Percentiles rank a stretch among this genome's conserved stretches.
Conservation (phyloP, 2,888 invertebrate genomes). For the Embidobia sp. region DNA sequence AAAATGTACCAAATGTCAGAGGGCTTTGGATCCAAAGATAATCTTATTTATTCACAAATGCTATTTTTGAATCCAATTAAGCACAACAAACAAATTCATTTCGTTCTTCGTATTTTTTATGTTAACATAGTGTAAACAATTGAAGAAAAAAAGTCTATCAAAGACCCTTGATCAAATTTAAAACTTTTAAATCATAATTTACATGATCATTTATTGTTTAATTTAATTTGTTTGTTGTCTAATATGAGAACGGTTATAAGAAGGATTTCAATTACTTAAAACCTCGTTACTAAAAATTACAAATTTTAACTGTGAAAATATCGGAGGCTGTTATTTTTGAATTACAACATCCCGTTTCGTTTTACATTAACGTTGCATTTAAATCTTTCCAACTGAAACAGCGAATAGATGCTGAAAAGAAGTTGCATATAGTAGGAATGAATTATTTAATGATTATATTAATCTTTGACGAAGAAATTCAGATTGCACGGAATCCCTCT, state of each 20-base stretch:
- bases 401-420: not conserved
- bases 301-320: too few relatives aligned
- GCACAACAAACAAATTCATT: conserved; percentile 14
- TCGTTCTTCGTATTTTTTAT: too few relatives aligned
- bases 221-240: too few relatives aligned
- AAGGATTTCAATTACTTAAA: not conserved
- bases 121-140: too few relatives aligned
- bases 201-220: too few relatives aligned
- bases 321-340: too few relatives aligned
- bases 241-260: not conserved
- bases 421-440: not conserved
- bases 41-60: not conserved
- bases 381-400: conserved; percentile 15
- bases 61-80: not conserved
- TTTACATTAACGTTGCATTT: too few relatives aligned
- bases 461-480: conserved; percentile 12
- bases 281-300: too few relatives aligned
- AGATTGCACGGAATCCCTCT: conserved; percentile 8
- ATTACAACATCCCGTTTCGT: not conserved
- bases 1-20: conserved; percentile 5
- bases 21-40: conserved; percentile 11
- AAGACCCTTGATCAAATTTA: too few relatives aligned
- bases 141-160: too few relatives aligned
- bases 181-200: too few relatives aligned
- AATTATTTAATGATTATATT: conserved; percentile 40